Percentiles rank a stretch among this genome's conserved stretches.
Conservation (phyloP, 2,113 vertebrate species). For the Candoia aspera region DNA sequence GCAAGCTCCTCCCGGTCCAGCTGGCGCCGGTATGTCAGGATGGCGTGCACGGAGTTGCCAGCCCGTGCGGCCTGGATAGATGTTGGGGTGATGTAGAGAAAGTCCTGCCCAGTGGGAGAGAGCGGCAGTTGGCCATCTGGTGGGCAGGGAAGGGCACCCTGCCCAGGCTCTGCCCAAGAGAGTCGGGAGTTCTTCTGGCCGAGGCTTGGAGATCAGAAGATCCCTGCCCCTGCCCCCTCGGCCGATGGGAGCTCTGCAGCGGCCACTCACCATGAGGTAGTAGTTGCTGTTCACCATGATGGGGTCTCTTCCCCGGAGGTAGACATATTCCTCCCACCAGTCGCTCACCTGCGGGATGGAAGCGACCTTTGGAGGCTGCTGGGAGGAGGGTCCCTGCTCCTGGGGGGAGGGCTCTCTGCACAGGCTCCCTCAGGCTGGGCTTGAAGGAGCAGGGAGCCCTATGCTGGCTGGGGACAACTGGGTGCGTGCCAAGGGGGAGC, state of each 20-base stretch:
- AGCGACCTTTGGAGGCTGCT: too few relatives aligned
- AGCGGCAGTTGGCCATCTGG: background rate
- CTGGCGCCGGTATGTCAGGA: conserved; percentile 88
- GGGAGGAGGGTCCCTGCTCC: background rate
- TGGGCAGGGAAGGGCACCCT: background rate
- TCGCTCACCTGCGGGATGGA: conserved; percentile 87
- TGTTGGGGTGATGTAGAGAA: conserved; percentile 79
- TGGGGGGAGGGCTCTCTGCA: background rate
- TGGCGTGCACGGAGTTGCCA: conserved; percentile 84
- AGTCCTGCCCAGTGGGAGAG: conserved; percentile 74
- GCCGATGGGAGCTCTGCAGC: fast-evolving
- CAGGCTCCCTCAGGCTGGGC: background rate
- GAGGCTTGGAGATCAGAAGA: too few relatives aligned
- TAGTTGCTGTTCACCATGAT: conserved; percentile 99
- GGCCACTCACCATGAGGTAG: conserved; percentile 84
- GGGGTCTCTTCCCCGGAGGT: conserved; percentile 85
- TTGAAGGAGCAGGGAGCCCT: background rate
- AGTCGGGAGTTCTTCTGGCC: background rate
- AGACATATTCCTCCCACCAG: conserved; percentile 97
- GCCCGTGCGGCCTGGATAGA: conserved; percentile 84
- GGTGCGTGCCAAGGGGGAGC: background rate
- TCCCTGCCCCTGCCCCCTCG: fast-evolving
- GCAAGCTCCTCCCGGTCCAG: conserved; percentile 88
- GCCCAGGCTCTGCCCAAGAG: background rate
- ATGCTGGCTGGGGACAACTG: fast-evolving